Evolutionary conservation across 23 tunicate species (phyloP), one percentile per base, ranked within the genome.

Genomic region (Aplidium turbinatum): DNA sequence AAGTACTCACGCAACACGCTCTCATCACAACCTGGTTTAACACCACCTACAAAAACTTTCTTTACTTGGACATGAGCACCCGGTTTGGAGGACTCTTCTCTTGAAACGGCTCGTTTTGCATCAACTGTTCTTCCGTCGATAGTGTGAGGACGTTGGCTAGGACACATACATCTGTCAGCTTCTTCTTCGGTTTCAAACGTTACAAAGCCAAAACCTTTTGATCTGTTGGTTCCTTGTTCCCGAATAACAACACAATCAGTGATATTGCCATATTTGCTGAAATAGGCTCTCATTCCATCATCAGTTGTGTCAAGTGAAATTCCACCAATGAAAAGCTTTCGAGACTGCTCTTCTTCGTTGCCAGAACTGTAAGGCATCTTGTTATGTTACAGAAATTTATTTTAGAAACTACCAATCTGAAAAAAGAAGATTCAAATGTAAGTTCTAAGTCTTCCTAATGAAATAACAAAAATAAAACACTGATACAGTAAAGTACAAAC

Each of bases 121-220:
- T 87, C 95, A 25, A 87, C 75, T 31, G 66, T 47, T 24, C 88
- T 36, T 4, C 71, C 78, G 45, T 87, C 95, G 2, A 87, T 70
- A 19, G 61, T 33, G 48, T 87, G 95, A 9, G 95, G 95, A 35
- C 95, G 38, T 4, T 80, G 76, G 24, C 38, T 24, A n/a, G n/a
- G n/a, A n/a, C n/a, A n/a, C 95, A 87, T 87, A 38, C 95, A 87
- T 0, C 52, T 81, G 55, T 87, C 95, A 1, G 85, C 95, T 58
- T 79, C 85, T 35, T 56, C 75, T 64, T 81, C 95, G 0, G 69
- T 74, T 75, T 87, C 82, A 67, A 58, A 87, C 4, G 95, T 87
- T 6, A 87, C 95, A 57, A 87, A 87, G 0, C 95, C 95, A 73
- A 87, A 87, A 32, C 95, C 95, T 73, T 81, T 81, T 56, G 95